Evolutionary conservation across 2,113 vertebrate genomes (phyloP).

Genomic region (Platichthys flesus): DNA sequence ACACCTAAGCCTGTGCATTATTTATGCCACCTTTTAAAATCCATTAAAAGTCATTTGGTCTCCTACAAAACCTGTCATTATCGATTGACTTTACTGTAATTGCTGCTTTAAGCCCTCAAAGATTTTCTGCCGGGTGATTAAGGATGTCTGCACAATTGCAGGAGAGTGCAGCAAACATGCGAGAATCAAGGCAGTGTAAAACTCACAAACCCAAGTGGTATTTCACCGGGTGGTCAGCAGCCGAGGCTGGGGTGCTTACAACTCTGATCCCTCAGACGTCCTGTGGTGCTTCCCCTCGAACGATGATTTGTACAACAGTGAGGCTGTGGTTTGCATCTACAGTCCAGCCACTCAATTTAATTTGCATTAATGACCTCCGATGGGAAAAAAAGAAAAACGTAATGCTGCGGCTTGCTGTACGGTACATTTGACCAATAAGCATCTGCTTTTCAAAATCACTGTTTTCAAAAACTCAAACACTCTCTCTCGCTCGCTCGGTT

Average conservation of each 20-base stretch:
- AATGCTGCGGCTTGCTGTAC: neutral
- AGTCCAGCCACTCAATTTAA: slow-evolving; percentile 4
- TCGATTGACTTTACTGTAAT: slow-evolving; percentile 83
- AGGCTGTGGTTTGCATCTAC: neutral
- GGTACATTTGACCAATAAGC: neutral
- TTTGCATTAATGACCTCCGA: neutral
- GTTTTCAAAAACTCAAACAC: neutral
- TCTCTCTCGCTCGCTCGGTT: neutral
- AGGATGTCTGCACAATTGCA: slow-evolving; percentile 52
- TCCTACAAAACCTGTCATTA: slow-evolving; percentile 81
- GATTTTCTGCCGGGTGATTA: slow-evolving; percentile 81
- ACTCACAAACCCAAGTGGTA: slow-evolving; percentile 53
- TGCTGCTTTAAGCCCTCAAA: slow-evolving; percentile 78
- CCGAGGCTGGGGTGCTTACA: slow-evolving; percentile 24
- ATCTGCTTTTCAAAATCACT: neutral
- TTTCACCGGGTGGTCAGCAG: slow-evolving; percentile 60
- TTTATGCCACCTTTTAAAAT: slow-evolving; percentile 82
- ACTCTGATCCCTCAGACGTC: neutral
- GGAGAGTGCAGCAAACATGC: slow-evolving; percentile 42
- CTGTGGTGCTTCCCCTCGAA: neutral
- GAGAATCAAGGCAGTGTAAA: slow-evolving; percentile 69
- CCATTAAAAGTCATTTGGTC: slow-evolving; percentile 79
- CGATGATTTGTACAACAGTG: slow-evolving; percentile 32
- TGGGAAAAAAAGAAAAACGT: neutral
- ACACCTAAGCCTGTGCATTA: slow-evolving; percentile 77